These are phyloP conservation scores for Danio jaintianensis DNA, from an alignment of 2,797 vertebrate genomes.

Conservation along the genomic window DNA sequence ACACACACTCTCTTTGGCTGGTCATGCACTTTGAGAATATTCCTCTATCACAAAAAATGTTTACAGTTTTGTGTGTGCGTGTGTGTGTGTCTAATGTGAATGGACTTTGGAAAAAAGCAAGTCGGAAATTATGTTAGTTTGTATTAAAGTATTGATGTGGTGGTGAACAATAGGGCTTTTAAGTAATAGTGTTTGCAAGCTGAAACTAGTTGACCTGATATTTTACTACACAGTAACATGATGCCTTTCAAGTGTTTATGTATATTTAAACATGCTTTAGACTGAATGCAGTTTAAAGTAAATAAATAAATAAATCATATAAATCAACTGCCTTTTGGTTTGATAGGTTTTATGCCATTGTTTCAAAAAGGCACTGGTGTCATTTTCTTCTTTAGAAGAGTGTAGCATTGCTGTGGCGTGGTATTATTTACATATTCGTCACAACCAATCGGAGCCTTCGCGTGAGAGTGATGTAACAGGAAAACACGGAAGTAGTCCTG, in stretches of 20 bases:
- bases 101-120: background rate
- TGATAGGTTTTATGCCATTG: background rate
- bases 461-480: conserved; percentile 11
- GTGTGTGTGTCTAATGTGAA: background rate
- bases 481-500: conserved; percentile 30
- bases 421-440: background rate
- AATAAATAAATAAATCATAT: background rate
- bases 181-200: background rate
- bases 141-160: background rate
- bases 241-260: conserved; percentile 19
- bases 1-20: background rate
- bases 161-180: conserved; percentile 5
- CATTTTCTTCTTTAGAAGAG: background rate
- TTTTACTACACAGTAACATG: background rate
- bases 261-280: conserved; percentile 8
- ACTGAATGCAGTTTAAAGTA: background rate
- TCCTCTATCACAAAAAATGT: conserved; percentile 10
- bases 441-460: conserved; percentile 12
- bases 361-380: background rate
- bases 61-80: conserved; percentile 27
- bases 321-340: background rate
- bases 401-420: background rate
- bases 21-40: conserved; percentile 6
- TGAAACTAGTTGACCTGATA: background rate
- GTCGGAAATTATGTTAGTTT: background rate